A percentile compares a stretch with the other conserved stretches of the same genome.
phyloP scores from a whole-genome alignment of 2,888 invertebrate species.

The Drosophila atripex region DNA sequence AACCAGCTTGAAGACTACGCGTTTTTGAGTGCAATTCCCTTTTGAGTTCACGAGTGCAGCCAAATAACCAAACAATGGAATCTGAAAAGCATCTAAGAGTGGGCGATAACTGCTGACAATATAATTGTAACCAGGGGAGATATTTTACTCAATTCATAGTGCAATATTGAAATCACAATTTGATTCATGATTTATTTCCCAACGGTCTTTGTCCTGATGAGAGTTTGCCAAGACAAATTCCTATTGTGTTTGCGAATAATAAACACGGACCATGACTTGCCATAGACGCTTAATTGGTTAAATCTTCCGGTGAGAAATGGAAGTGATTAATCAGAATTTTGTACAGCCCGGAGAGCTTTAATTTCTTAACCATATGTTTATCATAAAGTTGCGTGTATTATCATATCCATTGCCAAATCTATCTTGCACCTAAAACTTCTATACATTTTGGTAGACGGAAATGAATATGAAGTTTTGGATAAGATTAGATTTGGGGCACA shows the following conservation, averaged over 20 bases:
- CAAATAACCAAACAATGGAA: background rate
- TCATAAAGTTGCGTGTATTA: background rate
- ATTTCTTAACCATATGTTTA: background rate
- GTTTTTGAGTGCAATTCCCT: slow-evolving; percentile 1
- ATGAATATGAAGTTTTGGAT: background rate
- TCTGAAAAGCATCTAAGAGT: background rate
- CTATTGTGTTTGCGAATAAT: background rate
- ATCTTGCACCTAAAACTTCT: slow-evolving; percentile 2
- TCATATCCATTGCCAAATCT: background rate
- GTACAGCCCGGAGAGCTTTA: no score
- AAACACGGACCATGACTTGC: background rate
- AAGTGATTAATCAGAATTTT: background rate
- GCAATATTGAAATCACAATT: background rate
- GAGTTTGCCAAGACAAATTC: background rate
- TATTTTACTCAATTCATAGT: background rate
- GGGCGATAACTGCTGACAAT: background rate
- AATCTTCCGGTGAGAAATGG: background rate
- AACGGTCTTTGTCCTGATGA: background rate
- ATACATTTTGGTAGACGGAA: slow-evolving; percentile 1
- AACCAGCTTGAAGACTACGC: background rate
- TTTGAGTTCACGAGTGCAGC: background rate
- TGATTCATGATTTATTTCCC: background rate
- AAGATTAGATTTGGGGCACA: background rate
- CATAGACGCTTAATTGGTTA: background rate
- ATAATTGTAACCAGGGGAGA: background rate